phyloP scores from a whole-genome alignment of 2,797 vertebrate species.

The Pseudomugil tenellus region DNA sequence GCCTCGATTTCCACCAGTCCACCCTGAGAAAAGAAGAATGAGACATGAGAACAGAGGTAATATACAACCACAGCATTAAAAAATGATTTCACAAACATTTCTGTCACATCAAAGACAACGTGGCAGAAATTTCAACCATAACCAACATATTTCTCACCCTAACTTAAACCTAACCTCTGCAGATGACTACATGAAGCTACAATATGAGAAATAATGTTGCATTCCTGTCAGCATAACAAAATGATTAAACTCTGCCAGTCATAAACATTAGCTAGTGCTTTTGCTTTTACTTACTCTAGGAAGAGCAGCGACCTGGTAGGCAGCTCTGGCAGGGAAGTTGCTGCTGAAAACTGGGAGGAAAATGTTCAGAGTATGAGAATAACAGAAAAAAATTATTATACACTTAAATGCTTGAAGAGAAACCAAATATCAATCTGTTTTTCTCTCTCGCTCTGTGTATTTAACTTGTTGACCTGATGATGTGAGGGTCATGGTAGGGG shows the following conservation, averaged over 20 bases:
- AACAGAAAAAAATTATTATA: neutral
- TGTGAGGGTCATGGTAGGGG: neutral
- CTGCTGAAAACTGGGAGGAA: slow-evolving; percentile 87
- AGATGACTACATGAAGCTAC: neutral
- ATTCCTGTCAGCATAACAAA: neutral
- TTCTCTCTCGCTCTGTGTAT: too few relatives aligned
- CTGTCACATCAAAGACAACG: neutral
- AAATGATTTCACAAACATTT: neutral
- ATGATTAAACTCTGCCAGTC: neutral
- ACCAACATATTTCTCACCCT: neutral
- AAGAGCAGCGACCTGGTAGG: slow-evolving; percentile 93
- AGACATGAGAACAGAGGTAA: neutral
- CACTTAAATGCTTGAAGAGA: neutral
- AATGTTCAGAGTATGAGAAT: neutral
- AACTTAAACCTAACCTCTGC: neutral
- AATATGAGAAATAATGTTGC: neutral
- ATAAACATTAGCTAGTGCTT: neutral
- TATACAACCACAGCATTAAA: neutral
- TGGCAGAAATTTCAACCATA: neutral
- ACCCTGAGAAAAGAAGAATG: slow-evolving; percentile 75
- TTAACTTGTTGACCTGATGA: neutral
- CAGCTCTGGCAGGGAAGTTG: slow-evolving; percentile 92
- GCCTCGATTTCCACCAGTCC: slow-evolving; percentile 94
- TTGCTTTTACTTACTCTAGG: slow-evolving; percentile 87
- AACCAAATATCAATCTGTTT: too few relatives aligned